Base-by-base conservation (phyloP, 2,113 vertebrate genomes). In the Prochilodus magdalenae region DNA sequence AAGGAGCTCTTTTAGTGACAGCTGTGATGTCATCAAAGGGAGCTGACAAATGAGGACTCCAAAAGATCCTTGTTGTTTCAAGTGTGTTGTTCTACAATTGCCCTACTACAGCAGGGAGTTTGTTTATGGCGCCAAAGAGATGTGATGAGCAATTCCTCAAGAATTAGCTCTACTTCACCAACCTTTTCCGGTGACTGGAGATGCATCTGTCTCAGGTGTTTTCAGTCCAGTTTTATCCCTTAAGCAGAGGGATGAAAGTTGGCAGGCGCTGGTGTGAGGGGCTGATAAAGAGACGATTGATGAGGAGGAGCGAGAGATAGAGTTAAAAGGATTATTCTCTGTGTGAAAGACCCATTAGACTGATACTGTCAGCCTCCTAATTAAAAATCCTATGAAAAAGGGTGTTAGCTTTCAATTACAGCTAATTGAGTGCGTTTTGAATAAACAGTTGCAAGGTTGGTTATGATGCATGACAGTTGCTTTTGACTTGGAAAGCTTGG, bases 361-460 rank as follows among this genome's bases (percentile, higher is more conserved):
- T 53, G 76, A 79, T 82, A 65, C 62, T 60, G 73, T 73, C 51
- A 73, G 49, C 11, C 59, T 75, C 33, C 36, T 86, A 80, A 86
- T 83, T 71, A 80, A 79, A 79, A 70, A 79, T 74, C 65, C 65
- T 53, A n/a, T 27, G 15, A 24, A 62, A 75, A n/a, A n/a, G n/a
- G 22, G 33, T n/a, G 59, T 26, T 60, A 36, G 67, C 40, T 59
- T 77, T 81, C 51, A 73, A 63, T 76, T 76, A 71, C 49, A 36
- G 57, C 16, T 15, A 12, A 44, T 27, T 36, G 63, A 81, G 67
- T n/a, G 33, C 40, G 11, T 71, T 72, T 60, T 7, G n/a, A 53
- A 27, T 59, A 72, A 71, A 72, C 69, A 57, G 11, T 69, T 33
- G 8, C 65, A 70, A 11, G 30, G 14, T 77, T 70, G 44, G 13